These are phyloP conservation scores for Chouioia cunea DNA, from an alignment of 2,888 invertebrate species.

Conservation along the genomic window DNA sequence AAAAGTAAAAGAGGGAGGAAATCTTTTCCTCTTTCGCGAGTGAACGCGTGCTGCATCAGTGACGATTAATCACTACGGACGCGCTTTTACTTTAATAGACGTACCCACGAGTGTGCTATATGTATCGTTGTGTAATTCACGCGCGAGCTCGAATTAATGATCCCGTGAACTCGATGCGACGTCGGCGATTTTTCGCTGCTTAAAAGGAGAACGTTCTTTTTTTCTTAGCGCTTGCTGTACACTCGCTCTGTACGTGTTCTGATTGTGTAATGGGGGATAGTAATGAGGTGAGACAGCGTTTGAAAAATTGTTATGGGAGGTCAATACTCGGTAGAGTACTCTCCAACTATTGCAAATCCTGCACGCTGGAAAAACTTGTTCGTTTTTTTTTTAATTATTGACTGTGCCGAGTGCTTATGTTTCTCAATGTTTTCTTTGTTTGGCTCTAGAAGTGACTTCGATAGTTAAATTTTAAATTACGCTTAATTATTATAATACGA, in stretches of 20 bases:
- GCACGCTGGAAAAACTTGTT: too few species aligned
- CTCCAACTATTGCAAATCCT: too few species aligned
- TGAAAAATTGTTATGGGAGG: too few species aligned
- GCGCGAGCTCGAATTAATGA: slow-evolving; percentile 33
- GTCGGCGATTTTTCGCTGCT: slow-evolving; percentile 27
- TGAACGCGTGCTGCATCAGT: too few species aligned
- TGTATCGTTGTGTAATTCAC: slow-evolving; percentile 38
- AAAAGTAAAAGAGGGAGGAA: slow-evolving; percentile 22
- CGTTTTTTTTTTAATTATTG: too few species aligned
- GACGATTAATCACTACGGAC: slow-evolving; percentile 39
- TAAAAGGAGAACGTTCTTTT: slow-evolving; percentile 4
- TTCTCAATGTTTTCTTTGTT: too few species aligned
- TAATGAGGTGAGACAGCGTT: too few species aligned
- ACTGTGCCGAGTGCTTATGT: too few species aligned
- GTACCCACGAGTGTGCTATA: background rate
- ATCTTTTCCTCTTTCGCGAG: slow-evolving; percentile 29
- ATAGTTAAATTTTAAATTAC: too few species aligned
- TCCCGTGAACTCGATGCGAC: slow-evolving; percentile 20
- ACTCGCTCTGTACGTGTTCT: background rate
- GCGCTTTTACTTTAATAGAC: slow-evolving; percentile 41
- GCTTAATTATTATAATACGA: too few species aligned
- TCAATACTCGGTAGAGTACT: too few species aligned
- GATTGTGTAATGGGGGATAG: background rate
- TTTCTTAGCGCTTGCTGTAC: background rate
- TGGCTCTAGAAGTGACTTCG: too few species aligned